Evolutionary conservation across 1,140 invertebrate species (phyloP).

Genomic region (Hirudo medicinalis): DNA sequence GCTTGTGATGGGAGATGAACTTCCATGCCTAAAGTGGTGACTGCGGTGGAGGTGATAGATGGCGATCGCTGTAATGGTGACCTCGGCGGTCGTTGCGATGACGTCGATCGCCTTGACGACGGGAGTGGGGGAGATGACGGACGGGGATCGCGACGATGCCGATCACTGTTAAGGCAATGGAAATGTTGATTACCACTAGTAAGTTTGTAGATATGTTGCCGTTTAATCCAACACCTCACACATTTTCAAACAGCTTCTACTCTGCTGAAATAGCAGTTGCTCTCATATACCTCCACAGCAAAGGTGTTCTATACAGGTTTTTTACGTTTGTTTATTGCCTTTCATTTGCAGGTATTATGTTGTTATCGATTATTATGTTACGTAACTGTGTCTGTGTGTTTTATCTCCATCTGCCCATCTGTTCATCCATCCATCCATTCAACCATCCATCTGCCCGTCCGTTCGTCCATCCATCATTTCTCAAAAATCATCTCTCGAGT

Average conservation of each 20-base stretch:
- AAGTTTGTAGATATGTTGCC: too few species aligned
- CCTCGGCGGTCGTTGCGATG: too few species aligned
- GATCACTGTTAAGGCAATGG: too few species aligned
- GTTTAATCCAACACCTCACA: too few species aligned
- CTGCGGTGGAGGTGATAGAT: too few species aligned
- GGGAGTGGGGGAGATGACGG: too few species aligned
- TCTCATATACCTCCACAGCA: constrained; percentile 74
- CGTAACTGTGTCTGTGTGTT: too few species aligned
- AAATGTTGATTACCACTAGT: too few species aligned
- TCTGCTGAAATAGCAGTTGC: constrained; percentile 90
- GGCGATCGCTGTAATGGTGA: too few species aligned
- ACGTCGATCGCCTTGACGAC: too few species aligned
- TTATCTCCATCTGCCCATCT: not conserved
- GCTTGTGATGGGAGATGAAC: not conserved
- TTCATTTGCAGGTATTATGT: not conserved
- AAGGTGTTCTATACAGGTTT: constrained; percentile 72
- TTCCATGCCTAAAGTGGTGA: not conserved
- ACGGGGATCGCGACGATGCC: too few species aligned
- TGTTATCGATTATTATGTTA: too few species aligned
- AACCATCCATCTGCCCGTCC: not conserved
- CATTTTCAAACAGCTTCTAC: constrained; percentile 61
- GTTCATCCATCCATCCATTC: not conserved
- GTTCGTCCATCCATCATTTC: not conserved
- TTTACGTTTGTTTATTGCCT: not conserved
- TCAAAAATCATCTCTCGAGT: not conserved